Conservation (phyloP, 2,797 vertebrate genomes). For the Enteromius argenteus region DNA sequence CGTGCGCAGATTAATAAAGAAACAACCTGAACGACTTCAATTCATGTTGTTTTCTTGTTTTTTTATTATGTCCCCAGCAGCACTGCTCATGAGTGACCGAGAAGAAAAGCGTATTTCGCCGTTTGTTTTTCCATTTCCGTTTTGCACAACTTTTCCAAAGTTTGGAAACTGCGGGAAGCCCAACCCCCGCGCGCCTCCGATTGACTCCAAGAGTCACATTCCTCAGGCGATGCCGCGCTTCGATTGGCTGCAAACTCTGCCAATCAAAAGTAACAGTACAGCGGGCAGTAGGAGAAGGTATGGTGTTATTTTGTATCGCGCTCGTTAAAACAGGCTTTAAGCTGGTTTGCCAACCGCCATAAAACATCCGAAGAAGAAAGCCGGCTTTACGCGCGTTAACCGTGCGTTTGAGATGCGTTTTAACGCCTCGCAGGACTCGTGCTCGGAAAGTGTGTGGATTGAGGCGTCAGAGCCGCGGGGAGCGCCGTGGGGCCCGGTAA, state of each 20-base stretch:
- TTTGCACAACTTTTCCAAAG: not conserved
- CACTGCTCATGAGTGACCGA: not conserved
- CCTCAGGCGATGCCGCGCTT: not conserved
- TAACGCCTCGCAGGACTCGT: constrained; percentile 46
- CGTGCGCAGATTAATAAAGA: not conserved
- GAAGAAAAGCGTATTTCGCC: not conserved
- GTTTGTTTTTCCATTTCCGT: constrained; percentile 11
- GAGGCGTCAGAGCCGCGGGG: constrained; percentile 69
- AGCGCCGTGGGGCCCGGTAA: constrained; percentile 68
- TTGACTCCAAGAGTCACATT: not conserved
- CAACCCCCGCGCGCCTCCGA: not conserved
- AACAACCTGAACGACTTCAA: not conserved
- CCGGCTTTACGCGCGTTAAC: not conserved
- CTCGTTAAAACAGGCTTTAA: not conserved
- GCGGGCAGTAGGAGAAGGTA: not conserved
- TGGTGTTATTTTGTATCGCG: not conserved
- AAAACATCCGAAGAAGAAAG: no score
- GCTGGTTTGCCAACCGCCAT: no score
- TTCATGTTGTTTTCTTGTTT: not conserved
- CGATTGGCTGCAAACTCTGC: constrained; percentile 60
- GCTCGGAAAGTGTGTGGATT: constrained; percentile 67
- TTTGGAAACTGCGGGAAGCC: not conserved
- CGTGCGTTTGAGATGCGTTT: not conserved
- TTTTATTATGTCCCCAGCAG: not conserved
- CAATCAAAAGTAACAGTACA: not conserved